Evolutionary conservation across 2,797 vertebrate species (phyloP), one percentile per base, ranked within the genome.

Genomic region (Hydrolagus colliei): DNA sequence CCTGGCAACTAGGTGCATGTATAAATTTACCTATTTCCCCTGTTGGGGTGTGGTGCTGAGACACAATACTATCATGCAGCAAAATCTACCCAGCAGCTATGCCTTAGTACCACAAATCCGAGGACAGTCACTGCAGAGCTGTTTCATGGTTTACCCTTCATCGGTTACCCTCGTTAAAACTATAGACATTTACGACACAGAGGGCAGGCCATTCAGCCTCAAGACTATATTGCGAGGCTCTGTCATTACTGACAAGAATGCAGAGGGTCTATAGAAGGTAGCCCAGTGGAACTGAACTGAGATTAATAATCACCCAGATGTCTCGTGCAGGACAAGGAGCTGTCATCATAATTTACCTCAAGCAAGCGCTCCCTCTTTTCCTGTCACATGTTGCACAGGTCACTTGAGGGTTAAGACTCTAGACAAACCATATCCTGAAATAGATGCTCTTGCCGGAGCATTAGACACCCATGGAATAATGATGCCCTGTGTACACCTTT

Each of bases 201-300:
- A 52, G 6, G 41, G 27, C 2, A 52, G 41, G 41, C 41, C 41
- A 52, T 52, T 52, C 41, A 52, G 41, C 41, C 41, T 52, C 41
- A 52, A 52, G 41, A 1, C 41, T 16, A 77, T 20, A 61, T 61
- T 74, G 73, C 7, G 52, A 52, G n/a, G 75, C 20, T 77, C 52
- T 61, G 7, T n/a, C 75, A 77, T 59, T 9, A 1, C 75, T 61
- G 41, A 77, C 52, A 61, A 18, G n/a, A 41, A 12, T 5, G 18
- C n/a, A 5, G 9, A 61, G 18, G 18, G 52, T 61, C 18, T 3
- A 59, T 9, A 61, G 52, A 77, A 77, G 20, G 52, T 59, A 59
- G 41, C n/a, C 75, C 75, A 7, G 52, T 77, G 52, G 52, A 61
- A 77, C 52, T 77, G 75, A 77, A 77, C 20, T 77, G 75, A 77